Conservation (phyloP, 2,888 invertebrate species). For the Acanthococcus lagerstroemiae region DNA sequence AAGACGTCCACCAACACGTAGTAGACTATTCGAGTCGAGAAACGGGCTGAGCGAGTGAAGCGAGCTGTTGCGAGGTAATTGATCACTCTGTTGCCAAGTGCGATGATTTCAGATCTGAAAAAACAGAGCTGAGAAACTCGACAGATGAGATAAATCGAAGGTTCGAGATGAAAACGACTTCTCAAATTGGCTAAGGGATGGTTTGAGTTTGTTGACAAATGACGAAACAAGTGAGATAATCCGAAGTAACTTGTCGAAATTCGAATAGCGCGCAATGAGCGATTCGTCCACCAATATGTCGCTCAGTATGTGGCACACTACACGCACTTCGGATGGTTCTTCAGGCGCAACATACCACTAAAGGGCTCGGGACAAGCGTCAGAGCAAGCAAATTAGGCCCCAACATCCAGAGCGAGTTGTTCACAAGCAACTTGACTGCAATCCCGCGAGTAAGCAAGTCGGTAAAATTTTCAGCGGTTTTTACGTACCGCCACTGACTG, state of each 20-base stretch:
- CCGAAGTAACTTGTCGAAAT: slow-evolving; percentile 1
- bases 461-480: slow-evolving; percentile 5
- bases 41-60: slow-evolving; percentile 10
- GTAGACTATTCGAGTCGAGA: slow-evolving; percentile 4
- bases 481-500: slow-evolving; percentile 8
- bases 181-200: neutral
- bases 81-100: slow-evolving; percentile 34
- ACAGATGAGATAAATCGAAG: neutral
- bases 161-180: neutral
- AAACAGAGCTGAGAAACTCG: neutral
- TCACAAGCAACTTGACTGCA: neutral
- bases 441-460: slow-evolving; percentile 4
- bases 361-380: neutral
- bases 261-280: neutral
- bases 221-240: neutral
- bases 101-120: neutral
- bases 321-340: neutral
- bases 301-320: neutral
- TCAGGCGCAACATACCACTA: neutral
- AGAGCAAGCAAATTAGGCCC: slow-evolving; percentile 1
- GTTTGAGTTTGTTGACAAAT: neutral
- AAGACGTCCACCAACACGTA: slow-evolving; percentile 29
- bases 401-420: neutral
- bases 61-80: neutral
- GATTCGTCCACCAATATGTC: neutral